Base-by-base conservation (phyloP, 2,797 vertebrate species). In the Leptoclinus maculatus region DNA sequence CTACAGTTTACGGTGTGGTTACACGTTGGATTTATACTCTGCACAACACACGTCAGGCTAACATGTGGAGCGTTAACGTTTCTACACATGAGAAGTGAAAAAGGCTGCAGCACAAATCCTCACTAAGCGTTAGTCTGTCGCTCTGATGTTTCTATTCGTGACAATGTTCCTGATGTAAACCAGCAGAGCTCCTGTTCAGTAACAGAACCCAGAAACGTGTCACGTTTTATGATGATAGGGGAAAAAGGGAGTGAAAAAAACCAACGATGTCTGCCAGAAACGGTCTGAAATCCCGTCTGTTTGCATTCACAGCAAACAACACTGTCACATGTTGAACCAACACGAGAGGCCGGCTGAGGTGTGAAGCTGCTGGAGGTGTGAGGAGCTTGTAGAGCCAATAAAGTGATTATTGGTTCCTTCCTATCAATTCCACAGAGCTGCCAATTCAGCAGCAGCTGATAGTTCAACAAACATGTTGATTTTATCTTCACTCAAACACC, bases 351-450 rank as follows among this genome's bases (percentile, higher is more conserved):
- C 0, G 51, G 60, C 70, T 4, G 81, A 67, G 75, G 87, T 89
- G 88, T 83, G 84, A 87, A 67, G 8, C 17, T 68, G 66, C 43
- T 78, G 69, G 77, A 70, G 71, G 87, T 78, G 88, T 73, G 83
- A 88, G 65, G 32, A 80, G 79, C 83, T 83, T 66, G 73, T 14
- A 8, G 81, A 80, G 79, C 65, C 87, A 86, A 82, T 91, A 85
- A 90, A 89, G 83, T 73, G 58, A 91, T 89, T 79, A 84, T 77
- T 43, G 72, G 79, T 64, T 84, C 67, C 84, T 79, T 84, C 82
- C 76, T 77, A 78, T 86, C 80, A 60, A 17, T 56, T 39, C 56
- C 53, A 8, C 54, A 16, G 62, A 69, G 58, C 68, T 43, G 69
- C 58, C 43, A 32, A 21, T 72, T 58, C 29, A 67, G 25, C 70